Conservation (phyloP, 2,113 vertebrate genomes). For the Manacus vitellinus region DNA sequence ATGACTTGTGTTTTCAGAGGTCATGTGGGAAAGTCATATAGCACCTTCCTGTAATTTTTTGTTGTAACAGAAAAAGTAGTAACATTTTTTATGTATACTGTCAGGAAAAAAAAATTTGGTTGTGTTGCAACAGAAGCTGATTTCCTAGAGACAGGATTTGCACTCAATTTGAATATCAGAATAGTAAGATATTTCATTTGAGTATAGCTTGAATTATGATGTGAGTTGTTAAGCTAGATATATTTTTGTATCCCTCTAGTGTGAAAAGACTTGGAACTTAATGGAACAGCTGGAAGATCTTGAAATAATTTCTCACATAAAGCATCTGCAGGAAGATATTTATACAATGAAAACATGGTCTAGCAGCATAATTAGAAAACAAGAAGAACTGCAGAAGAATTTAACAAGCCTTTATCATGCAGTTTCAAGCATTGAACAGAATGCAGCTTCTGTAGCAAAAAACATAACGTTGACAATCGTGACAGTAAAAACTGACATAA, state of each 20-base stretch:
- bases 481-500: constrained; percentile 87
- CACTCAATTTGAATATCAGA: background rate
- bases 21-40: background rate
- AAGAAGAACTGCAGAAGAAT: constrained; percentile 76
- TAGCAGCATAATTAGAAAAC: constrained; percentile 69
- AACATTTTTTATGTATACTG: background rate
- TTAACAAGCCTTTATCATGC: constrained; percentile 76
- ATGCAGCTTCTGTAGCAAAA: constrained; percentile 74
- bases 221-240: constrained; percentile 11
- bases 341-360: constrained; percentile 77
- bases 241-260: constrained; percentile 77
- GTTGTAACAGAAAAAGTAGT: background rate
- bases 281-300: constrained; percentile 75
- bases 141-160: background rate
- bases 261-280: constrained; percentile 76
- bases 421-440: constrained; percentile 77
- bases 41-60: background rate
- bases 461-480: constrained; percentile 78
- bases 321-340: constrained; percentile 79
- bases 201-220: background rate
- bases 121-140: background rate
- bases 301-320: constrained; percentile 72
- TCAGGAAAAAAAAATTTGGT: background rate
- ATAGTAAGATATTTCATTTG: background rate
- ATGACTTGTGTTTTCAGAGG: background rate